These are phyloP conservation scores for Samia ricini DNA, from an alignment of 1,140 invertebrate genomes.

Conservation along the genomic window DNA sequence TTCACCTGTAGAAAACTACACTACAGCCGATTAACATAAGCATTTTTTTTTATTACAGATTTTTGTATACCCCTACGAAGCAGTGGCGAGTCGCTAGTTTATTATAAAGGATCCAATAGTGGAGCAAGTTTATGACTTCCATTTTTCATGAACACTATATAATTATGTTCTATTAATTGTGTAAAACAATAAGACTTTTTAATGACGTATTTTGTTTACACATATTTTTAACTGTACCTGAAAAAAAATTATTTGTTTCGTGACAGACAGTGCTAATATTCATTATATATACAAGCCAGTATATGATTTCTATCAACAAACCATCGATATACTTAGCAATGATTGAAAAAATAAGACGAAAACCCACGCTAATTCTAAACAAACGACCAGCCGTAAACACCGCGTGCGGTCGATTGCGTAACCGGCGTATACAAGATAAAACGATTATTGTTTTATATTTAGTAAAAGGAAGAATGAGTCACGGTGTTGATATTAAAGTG, in stretches of 20 bases:
- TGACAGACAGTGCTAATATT: not conserved
- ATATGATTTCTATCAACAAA: not conserved
- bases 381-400: constrained; percentile 3
- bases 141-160: too few species aligned
- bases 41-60: too few species aligned
- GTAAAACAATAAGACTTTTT: too few species aligned
- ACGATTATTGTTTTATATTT: not conserved
- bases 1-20: too few species aligned
- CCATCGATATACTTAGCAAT: not conserved
- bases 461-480: not conserved
- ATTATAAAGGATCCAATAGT: too few species aligned
- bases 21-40: too few species aligned
- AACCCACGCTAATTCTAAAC: constrained; percentile 11
- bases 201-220: too few species aligned
- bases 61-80: too few species aligned
- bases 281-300: not conserved
- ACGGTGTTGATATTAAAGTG: not conserved
- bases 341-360: constrained; percentile 4
- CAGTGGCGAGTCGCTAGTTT: too few species aligned
- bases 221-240: not conserved
- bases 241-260: not conserved
- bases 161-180: too few species aligned
- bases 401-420: not conserved
- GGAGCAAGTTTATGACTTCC: too few species aligned
- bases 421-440: not conserved